Percentiles rank a stretch among this genome's conserved stretches.
Conservation (phyloP, 2,797 vertebrate genomes). For the Tadarida brasiliensis region DNA sequence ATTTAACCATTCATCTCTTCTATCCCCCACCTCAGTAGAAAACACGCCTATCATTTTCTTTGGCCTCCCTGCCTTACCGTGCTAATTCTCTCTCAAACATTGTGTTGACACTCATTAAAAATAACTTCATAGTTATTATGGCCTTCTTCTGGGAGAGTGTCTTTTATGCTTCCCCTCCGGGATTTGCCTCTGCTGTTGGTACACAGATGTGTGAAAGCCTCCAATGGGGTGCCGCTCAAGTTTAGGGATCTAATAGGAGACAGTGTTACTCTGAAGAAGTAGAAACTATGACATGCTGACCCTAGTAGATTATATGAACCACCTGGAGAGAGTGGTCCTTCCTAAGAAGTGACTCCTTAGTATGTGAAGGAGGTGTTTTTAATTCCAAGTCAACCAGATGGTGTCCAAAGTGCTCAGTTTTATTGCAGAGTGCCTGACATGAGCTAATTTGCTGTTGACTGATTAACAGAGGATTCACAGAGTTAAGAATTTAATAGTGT, state of each 20-base stretch:
- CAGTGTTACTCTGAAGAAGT: not conserved
- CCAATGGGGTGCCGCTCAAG: not conserved
- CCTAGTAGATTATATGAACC: not conserved
- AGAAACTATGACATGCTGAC: not conserved
- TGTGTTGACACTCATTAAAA: not conserved
- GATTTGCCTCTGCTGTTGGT: not conserved
- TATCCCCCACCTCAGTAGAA: not conserved
- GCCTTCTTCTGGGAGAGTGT: not conserved
- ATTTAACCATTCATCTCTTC: not conserved
- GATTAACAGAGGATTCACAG: constrained; percentile 55
- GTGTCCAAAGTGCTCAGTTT: not conserved
- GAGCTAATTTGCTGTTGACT: constrained; percentile 45
- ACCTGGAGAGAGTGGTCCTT: not conserved
- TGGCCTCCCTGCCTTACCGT: not conserved
- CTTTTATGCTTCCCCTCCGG: not conserved
- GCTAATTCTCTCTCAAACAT: not conserved
- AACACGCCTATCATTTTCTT: not conserved
- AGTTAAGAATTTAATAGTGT: not conserved
- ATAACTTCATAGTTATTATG: not conserved
- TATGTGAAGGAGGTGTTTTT: constrained; percentile 21
- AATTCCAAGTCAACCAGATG: not conserved
- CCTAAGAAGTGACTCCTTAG: not conserved
- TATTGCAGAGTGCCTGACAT: not conserved
- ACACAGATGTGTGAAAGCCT: not conserved
- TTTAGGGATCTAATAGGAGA: not conserved